Conservation (phyloP, 1,140 invertebrate species). For the Pseudomyrmex concolor region DNA sequence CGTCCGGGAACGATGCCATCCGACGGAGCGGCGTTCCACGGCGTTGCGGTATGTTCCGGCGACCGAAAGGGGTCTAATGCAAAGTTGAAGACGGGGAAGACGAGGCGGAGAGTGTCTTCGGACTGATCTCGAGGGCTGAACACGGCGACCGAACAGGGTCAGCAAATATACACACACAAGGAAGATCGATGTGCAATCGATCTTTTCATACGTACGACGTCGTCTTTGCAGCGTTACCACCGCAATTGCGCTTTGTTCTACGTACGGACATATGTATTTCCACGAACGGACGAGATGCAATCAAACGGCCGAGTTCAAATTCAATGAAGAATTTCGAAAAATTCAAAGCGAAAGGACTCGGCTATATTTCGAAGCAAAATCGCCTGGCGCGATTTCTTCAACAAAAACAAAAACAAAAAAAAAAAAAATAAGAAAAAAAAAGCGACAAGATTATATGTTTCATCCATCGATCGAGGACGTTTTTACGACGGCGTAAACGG, state of each 20-base stretch:
- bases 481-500: slow-evolving; percentile 1
- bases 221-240: not conserved
- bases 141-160: slow-evolving; percentile 53
- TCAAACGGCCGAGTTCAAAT: slow-evolving; percentile 35
- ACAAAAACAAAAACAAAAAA: too few species aligned
- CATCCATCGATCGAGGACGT: slow-evolving; percentile 3
- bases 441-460: not conserved
- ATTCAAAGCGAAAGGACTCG: not conserved
- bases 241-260: too few species aligned
- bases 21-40: slow-evolving; percentile 3
- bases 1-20: not conserved
- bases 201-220: slow-evolving; percentile 4
- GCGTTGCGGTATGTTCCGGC: slow-evolving; percentile 9
- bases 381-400: not conserved
- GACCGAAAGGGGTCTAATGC: slow-evolving; percentile 18
- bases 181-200: not conserved
- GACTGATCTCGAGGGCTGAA: slow-evolving; percentile 30
- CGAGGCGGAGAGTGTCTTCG: slow-evolving; percentile 27
- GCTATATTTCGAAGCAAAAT: not conserved
- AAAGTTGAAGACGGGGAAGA: not conserved
- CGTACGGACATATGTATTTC: not conserved
- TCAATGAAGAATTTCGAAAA: not conserved
- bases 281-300: slow-evolving; percentile 43
- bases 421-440: not conserved
- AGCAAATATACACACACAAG: not conserved